Base-by-base conservation (phyloP, 2,113 vertebrate species). In the Eolophus roseicapilla region DNA sequence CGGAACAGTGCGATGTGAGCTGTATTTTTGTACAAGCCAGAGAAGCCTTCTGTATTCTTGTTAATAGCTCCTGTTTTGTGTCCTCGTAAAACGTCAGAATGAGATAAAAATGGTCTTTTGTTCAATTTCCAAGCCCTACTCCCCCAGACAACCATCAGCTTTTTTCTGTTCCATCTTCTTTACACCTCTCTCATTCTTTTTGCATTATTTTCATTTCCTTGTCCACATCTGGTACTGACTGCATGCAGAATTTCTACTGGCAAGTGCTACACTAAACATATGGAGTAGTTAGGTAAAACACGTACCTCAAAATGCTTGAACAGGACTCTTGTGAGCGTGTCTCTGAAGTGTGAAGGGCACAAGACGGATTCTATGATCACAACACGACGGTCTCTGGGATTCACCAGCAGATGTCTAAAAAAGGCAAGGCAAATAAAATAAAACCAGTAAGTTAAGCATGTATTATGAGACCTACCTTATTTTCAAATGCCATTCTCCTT, bases 221-320 rank as follows among this genome's bases (percentile, higher is more conserved):
- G 14, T 28, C 47, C 18, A 39, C 5, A 62, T 12, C 28, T 49
- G 25, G 21, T 47, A 59, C 10, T 10, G 28, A 55, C 0, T 33
- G 1, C 11, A 35, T 59, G 25, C 6, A 82, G 16, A 43, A 68
- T 31, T 64, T 8, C 50, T 68, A 8, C 19, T 3, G 3, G 25
- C 16, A 67, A 71, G 18, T 7, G 44, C 52, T 55, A 25, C 0
- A 1, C 43, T 25, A 33, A 79, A 39, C 47, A 49, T 1, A 9
- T 7, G 2, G 35, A 39, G 16, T 2, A 60, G n/a, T 39, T 43
- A 15, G 0, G 6, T 31, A 37, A n/a, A 84, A 33, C 24, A 47
- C 1, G 1, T 97, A 99, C 99, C 99, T 99, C 99, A 98, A 99
- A 99, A 95, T 99, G 99, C 93, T 99, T 99, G 98, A 99, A 99